Base-by-base conservation (phyloP, 2,888 invertebrate genomes). In the Agapostemon virescens region DNA sequence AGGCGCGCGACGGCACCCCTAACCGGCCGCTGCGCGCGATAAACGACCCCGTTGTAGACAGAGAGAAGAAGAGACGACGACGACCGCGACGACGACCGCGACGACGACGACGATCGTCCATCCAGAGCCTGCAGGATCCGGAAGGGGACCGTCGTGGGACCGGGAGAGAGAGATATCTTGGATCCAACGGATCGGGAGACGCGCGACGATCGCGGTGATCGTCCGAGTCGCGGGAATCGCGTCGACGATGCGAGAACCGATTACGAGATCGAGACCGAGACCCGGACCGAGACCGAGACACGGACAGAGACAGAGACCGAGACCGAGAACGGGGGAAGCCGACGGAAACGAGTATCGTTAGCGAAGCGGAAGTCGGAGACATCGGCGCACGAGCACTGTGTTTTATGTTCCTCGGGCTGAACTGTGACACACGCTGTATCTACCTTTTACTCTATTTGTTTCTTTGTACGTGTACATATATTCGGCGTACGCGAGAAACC, bases 401-500 rank as follows among this genome's bases (percentile, higher is more conserved):
- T 81, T 45, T 74, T 82, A 78, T 82, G 83, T 84, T 84, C 80
- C 83, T 86, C 82, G 78, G 79, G 71, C 84, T 77, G 81, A 84
- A 74, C 79, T 83, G 77, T 79, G 72, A 77, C 63, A 63, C 80
- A 79, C 55, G 55, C 55, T 55, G 7, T 55, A 26, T 13, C 77
- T 78, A 84, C 73, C 74, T 83, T 63, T 78, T 81, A 55, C 26
- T 81, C 63, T 79, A 76, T 85, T 66, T 85, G 84, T 86, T 77
- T 79, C 77, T 74, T 70, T 85, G 72, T 84, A 81, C 81, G 74
- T 79, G 63, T 71, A 79, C 74, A 84, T 83, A 70, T 78, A 73
- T 40, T 52, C 26, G 55, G 55, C 26, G 61, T 68, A 40, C 61
- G 69, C 40, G 82, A 26, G 61, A 69, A 55, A 73, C 49, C 45